Percentiles rank a stretch among this genome's conserved stretches.
phyloP scores from a whole-genome alignment of 2,888 invertebrate species.

The Pterostichus madidus region DNA sequence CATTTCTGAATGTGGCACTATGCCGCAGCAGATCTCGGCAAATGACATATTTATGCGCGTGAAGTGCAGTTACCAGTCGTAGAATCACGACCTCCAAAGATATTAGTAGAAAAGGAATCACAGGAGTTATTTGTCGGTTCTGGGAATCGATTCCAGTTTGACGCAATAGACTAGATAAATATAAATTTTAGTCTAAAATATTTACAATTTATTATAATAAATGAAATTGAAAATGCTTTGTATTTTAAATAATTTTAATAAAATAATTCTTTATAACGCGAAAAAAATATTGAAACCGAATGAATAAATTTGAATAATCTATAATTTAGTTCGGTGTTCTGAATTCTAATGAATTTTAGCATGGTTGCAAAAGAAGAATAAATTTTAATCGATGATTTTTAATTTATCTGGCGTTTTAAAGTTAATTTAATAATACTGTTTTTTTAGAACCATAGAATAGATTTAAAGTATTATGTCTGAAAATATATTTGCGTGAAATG shows the following conservation, averaged over 20 bases:
- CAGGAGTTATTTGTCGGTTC: no score
- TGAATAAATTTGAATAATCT: conserved; percentile 41
- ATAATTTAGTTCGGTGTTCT: conserved; percentile 27
- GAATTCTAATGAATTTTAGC: conserved; percentile 28
- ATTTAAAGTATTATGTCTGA: background rate
- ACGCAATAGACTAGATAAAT: no score
- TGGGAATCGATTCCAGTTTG: no score
- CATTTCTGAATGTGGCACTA: no score
- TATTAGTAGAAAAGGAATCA: no score
- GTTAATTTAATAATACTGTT: background rate
- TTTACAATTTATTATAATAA: no score
- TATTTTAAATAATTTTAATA: background rate
- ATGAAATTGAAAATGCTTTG: background rate
- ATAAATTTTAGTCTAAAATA: no score
- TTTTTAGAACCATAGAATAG: background rate
- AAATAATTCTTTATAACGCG: conserved; percentile 2
- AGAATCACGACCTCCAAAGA: no score
- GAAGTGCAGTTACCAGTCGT: no score
- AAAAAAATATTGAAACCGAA: conserved; percentile 30
- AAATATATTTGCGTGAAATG: conserved; percentile 11
- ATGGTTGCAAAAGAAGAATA: background rate
- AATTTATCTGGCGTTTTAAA: background rate
- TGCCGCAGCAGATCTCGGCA: no score
- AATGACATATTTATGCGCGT: no score
- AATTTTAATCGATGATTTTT: conserved; percentile 24